Evolutionary conservation across 2,113 vertebrate species (phyloP).

Genomic region (Lonchura striata): DNA sequence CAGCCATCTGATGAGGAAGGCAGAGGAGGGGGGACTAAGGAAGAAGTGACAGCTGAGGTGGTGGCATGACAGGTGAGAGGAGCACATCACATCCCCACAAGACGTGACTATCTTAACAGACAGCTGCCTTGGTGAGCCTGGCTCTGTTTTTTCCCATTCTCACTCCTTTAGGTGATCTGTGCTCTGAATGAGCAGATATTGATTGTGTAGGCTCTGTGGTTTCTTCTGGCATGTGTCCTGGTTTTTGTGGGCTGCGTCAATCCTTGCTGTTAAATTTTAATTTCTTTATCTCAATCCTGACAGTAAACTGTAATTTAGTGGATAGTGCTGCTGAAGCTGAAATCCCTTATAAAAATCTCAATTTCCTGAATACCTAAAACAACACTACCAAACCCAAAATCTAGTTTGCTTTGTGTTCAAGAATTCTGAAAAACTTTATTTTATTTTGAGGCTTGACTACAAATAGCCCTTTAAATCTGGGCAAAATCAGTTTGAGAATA

Average conservation of each 20-base stretch:
- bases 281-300: not conserved
- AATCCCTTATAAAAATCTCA: not conserved
- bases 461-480: not conserved
- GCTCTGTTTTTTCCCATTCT: not conserved
- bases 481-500: not conserved
- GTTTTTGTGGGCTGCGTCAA: not conserved
- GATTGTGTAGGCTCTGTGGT: not conserved
- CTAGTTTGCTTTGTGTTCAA: not conserved
- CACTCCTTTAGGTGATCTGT: not conserved
- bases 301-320: not conserved
- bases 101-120: not conserved
- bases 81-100: not conserved
- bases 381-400: not conserved
- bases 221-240: not conserved
- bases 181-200: not conserved
- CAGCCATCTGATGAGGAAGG: not conserved
- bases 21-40: not conserved
- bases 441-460: not conserved
- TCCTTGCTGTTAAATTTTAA: conserved; percentile 1
- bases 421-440: not conserved
- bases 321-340: not conserved
- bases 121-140: not conserved
- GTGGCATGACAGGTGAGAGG: not conserved
- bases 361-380: not conserved
- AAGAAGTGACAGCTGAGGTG: not conserved